Conservation (phyloP, 1,140 invertebrate genomes). For the Panagrolaimus sp. region DNA sequence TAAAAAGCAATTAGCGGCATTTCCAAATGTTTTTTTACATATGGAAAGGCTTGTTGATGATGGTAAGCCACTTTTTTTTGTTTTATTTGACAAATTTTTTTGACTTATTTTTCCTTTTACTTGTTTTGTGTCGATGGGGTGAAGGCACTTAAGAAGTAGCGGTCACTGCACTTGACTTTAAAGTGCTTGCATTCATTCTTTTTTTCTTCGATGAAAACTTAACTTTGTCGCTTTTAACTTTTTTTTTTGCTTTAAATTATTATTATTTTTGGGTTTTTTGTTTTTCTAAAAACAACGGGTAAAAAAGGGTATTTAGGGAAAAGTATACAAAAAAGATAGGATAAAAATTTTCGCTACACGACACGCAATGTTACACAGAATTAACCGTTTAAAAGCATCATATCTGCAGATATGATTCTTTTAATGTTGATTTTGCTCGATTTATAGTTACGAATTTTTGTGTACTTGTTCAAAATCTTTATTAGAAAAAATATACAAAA, state of each 20-base stretch:
- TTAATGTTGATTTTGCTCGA: too few relatives aligned
- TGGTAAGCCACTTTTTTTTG: conserved; percentile 73
- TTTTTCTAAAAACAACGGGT: conserved; percentile 6
- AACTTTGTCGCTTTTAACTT: background rate
- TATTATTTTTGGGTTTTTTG: too few relatives aligned
- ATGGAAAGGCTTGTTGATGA: conserved; percentile 96
- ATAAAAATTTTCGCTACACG: background rate
- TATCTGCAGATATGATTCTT: too few relatives aligned
- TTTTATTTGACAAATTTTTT: conserved; percentile 17
- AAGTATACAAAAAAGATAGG: too few relatives aligned
- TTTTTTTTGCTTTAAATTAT: background rate
- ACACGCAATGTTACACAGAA: background rate
- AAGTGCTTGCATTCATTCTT: background rate
- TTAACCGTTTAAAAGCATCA: too few relatives aligned
- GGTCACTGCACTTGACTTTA: background rate
- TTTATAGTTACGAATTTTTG: too few relatives aligned
- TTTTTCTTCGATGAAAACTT: conserved; percentile 17
- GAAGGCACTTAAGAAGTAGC: background rate
- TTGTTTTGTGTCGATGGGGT: background rate
- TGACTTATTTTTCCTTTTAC: background rate
- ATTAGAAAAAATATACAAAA: too few relatives aligned
- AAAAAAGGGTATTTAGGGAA: background rate
- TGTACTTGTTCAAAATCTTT: too few relatives aligned
- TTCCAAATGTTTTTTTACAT: conserved; percentile 98
- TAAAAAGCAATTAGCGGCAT: conserved; percentile 97